phyloP scores from a whole-genome alignment of 2,797 vertebrate genomes.

The Phataginus tricuspis region DNA sequence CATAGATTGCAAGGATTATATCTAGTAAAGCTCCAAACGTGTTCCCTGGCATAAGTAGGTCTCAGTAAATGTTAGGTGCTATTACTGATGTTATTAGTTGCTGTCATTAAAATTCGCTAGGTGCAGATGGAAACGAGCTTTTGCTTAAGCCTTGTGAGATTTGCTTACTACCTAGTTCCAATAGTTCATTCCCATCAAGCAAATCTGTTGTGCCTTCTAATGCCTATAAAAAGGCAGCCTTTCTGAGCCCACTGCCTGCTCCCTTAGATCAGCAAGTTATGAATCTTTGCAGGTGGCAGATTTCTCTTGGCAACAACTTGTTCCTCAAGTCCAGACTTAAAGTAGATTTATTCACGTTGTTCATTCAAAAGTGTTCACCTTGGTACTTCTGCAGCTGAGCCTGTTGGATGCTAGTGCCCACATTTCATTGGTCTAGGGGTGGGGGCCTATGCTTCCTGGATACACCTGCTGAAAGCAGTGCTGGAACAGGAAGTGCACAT shows the following conservation, averaged over 20 bases:
- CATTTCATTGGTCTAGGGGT: background rate
- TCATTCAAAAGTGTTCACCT: constrained; percentile 48
- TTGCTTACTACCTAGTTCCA: constrained; percentile 13
- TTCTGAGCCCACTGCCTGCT: background rate
- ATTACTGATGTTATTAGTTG: background rate
- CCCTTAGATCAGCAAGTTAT: constrained; percentile 41
- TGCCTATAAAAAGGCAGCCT: constrained; percentile 37
- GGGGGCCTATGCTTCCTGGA: background rate
- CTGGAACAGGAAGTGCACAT: background rate
- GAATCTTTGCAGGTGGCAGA: constrained; percentile 42
- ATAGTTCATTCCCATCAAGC: constrained; percentile 32
- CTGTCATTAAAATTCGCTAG: constrained; percentile 38
- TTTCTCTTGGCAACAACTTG: constrained; percentile 36
- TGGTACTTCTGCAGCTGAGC: background rate
- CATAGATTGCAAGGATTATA: background rate
- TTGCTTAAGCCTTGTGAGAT: constrained; percentile 24
- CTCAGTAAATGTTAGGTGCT: constrained; percentile 38
- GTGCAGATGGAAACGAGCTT: background rate
- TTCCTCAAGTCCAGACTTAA: constrained; percentile 47
- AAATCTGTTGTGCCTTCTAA: constrained; percentile 52
- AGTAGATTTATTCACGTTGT: constrained; percentile 49
- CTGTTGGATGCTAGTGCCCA: constrained; percentile 11
- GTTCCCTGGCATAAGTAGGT: background rate
- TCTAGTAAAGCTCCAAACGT: constrained; percentile 3
- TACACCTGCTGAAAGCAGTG: constrained; percentile 16